These are phyloP conservation scores for Heliangelus exortis DNA, from an alignment of 2,797 vertebrate species.

Conservation along the genomic window DNA sequence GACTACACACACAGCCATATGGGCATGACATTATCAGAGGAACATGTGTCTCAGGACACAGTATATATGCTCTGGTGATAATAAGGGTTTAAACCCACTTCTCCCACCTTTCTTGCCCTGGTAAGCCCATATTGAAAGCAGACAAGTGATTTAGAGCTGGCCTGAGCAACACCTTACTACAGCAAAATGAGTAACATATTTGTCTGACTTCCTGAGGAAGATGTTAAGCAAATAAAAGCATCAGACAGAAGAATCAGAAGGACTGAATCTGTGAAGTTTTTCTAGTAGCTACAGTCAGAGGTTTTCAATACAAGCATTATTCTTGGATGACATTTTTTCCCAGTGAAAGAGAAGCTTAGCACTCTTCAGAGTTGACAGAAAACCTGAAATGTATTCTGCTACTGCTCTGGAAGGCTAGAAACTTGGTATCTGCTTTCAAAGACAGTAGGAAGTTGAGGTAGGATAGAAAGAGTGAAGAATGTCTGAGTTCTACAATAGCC, in stretches of 20 bases:
- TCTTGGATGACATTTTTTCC: neutral
- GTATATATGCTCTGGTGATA: neutral
- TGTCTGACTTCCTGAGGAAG: neutral
- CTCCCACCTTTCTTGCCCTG: neutral
- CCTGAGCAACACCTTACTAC: neutral
- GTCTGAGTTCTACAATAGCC: neutral
- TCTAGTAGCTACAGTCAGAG: neutral
- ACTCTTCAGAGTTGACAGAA: neutral
- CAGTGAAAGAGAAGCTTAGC: neutral
- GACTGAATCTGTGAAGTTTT: neutral
- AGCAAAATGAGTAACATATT: rapidly evolving
- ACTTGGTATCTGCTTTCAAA: neutral
- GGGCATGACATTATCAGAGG: neutral
- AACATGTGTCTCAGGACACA: neutral
- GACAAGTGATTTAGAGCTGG: neutral
- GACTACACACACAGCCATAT: neutral
- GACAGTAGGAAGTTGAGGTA: neutral
- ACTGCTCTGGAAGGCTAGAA: neutral
- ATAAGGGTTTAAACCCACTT: neutral
- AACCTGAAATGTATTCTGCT: neutral
- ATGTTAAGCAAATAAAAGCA: neutral
- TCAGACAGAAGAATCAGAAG: neutral
- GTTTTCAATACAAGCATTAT: neutral
- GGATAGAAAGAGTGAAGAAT: neutral
- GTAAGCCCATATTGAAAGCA: neutral